phyloP scores from a whole-genome alignment of 1,140 invertebrate species.

The Capitella teleta region DNA sequence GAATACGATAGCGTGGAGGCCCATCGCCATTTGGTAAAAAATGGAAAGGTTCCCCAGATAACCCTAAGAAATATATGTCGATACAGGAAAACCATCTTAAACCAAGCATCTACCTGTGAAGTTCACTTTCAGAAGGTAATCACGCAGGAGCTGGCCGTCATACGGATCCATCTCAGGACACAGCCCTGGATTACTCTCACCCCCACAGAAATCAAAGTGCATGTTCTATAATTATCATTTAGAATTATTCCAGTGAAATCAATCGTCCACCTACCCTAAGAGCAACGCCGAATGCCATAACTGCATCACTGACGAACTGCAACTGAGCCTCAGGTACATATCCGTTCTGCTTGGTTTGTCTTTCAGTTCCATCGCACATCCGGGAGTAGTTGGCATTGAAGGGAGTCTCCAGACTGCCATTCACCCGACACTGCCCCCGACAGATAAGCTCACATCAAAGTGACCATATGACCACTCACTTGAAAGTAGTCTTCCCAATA shows the following conservation, averaged over 20 bases:
- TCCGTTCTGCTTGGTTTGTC: slow-evolving; percentile 45
- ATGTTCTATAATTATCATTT: slow-evolving; percentile 45
- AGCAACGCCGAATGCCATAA: slow-evolving; percentile 80
- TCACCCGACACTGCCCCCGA: slow-evolving; percentile 54
- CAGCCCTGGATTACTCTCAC: slow-evolving; percentile 50
- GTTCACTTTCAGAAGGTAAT: slow-evolving; percentile 68
- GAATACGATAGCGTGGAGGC: slow-evolving; percentile 84
- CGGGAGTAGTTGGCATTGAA: slow-evolving; percentile 63
- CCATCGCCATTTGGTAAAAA: slow-evolving; percentile 76
- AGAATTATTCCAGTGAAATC: background rate
- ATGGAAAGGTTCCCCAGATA: slow-evolving; percentile 77
- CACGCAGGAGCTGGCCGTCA: slow-evolving; percentile 68
- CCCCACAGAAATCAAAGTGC: slow-evolving; percentile 65
- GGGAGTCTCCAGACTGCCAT: slow-evolving; percentile 62
- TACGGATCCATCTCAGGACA: slow-evolving; percentile 79
- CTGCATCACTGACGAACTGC: slow-evolving; percentile 85
- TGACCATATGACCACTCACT: too few species aligned
- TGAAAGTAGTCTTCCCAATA: slow-evolving; percentile 88
- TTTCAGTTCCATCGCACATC: slow-evolving; percentile 53
- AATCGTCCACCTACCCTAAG: slow-evolving; percentile 61
- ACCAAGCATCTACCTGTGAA: slow-evolving; percentile 60
- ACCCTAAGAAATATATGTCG: slow-evolving; percentile 45
- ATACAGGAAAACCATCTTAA: background rate
- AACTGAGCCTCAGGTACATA: slow-evolving; percentile 74
- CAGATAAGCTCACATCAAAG: too few species aligned